These are phyloP conservation scores for Halictus quadricinctus DNA, from an alignment of 2,888 invertebrate genomes.

Conservation along the genomic window DNA sequence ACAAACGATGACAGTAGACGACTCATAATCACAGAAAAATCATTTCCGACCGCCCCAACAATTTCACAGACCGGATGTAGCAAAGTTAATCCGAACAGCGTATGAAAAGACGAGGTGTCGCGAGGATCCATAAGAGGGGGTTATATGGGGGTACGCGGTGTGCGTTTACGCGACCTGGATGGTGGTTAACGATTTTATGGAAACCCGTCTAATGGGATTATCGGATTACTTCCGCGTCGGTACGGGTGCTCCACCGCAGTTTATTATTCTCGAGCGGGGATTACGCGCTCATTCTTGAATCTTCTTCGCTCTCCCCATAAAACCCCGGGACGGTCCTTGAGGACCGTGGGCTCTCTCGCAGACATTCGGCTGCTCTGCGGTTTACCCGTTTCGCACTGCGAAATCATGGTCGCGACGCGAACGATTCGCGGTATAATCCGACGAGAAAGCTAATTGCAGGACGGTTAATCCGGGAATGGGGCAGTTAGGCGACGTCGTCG, in stretches of 20 bases:
- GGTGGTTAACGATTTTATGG: constrained; percentile 71
- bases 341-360: constrained; percentile 24
- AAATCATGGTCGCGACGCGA: constrained; percentile 26
- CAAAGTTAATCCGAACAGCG: constrained; percentile 1
- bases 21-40: not conserved
- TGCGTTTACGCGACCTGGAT: constrained; percentile 46
- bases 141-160: not conserved
- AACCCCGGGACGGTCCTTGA: constrained; percentile 15
- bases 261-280: constrained; percentile 66
- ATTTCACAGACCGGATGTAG: too few species aligned
- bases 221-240: constrained; percentile 70
- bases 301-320: constrained; percentile 35
- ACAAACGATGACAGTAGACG: not conserved
- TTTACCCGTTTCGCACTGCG: constrained; percentile 23
- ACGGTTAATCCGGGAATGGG: constrained; percentile 31
- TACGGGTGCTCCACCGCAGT: constrained; percentile 61
- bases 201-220: constrained; percentile 70
- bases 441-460: constrained; percentile 33
- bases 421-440: constrained; percentile 34
- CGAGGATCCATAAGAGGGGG: not conserved
- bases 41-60: not conserved
- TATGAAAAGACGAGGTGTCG: constrained; percentile 11
- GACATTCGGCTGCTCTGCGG: constrained; percentile 30
- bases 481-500: not conserved
- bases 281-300: constrained; percentile 68